Percentiles rank a stretch among this genome's conserved stretches.
phyloP scores from a whole-genome alignment of 2,797 vertebrate species.

The Eulemur mongoz region DNA sequence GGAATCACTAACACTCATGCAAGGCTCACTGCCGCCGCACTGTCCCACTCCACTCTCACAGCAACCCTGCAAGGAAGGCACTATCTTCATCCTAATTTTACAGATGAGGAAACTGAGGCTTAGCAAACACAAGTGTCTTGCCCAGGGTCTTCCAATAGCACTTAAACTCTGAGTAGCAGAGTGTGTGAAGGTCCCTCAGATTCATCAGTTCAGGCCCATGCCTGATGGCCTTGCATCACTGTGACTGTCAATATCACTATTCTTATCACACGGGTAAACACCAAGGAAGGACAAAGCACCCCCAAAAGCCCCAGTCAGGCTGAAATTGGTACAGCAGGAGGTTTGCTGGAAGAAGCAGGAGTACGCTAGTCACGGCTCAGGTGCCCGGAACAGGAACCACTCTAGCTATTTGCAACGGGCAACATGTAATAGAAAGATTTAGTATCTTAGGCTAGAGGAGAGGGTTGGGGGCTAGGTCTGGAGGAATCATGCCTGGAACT shows the following conservation, averaged over 20 bases:
- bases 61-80: neutral
- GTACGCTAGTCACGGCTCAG: fast-evolving
- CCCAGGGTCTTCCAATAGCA: neutral
- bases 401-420: neutral
- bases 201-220: neutral
- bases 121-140: neutral
- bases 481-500: neutral
- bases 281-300: neutral
- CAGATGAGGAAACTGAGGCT: conserved; percentile 1
- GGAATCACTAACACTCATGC: neutral
- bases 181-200: neutral
- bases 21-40: fast-evolving
- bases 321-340: neutral
- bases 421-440: neutral
- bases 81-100: neutral
- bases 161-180: neutral
- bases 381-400: neutral
- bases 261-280: neutral
- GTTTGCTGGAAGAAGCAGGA: neutral
- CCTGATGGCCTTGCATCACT: neutral
- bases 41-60: neutral
- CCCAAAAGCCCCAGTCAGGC: neutral
- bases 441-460: neutral
- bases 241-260: neutral
- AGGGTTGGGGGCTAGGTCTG: no score